Conservation (phyloP, 35 echinoderm and acorn worm genomes). For the Apostichopus parvimensis region DNA sequence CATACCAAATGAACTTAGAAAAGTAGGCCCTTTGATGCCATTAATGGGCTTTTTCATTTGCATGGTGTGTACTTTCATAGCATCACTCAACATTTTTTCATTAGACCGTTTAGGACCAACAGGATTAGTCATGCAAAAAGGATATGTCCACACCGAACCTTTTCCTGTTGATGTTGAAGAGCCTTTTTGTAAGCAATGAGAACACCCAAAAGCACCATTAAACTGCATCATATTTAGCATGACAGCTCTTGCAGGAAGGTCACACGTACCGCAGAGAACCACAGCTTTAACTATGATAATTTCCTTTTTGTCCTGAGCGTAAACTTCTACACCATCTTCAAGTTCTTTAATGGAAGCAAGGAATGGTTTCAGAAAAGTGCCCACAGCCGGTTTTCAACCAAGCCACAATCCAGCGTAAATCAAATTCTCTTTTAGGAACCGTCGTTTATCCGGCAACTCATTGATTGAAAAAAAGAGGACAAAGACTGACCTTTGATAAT, state of each 20-base stretch:
- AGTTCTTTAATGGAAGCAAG: background rate
- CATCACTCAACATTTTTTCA: background rate
- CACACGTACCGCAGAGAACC: slow-evolving; percentile 17
- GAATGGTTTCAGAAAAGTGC: slow-evolving; percentile 47
- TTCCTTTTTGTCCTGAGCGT: background rate
- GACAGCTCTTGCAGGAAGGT: slow-evolving; percentile 6
- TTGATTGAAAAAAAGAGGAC: slow-evolving; percentile 40
- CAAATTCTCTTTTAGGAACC: background rate
- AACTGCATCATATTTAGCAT: slow-evolving; percentile 31
- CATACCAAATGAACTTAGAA: background rate
- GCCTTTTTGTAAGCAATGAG: slow-evolving; percentile 17
- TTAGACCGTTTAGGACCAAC: slow-evolving; percentile 5
- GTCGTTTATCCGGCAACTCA: slow-evolving; percentile 30
- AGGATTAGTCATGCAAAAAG: slow-evolving; percentile 9
- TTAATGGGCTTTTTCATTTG: background rate
- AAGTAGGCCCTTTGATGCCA: slow-evolving; percentile 40
- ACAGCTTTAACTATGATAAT: background rate
- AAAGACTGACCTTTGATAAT: slow-evolving; percentile 13
- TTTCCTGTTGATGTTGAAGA: background rate
- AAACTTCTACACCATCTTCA: background rate
- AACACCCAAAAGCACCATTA: slow-evolving; percentile 16
- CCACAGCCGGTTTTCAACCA: slow-evolving; percentile 43
- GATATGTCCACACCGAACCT: background rate
- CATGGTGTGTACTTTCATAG: background rate
- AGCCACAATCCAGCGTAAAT: slow-evolving; percentile 29